A percentile compares a stretch with the other conserved stretches of the same genome.
Conservation (phyloP, 2,888 invertebrate genomes). For the Actias luna region DNA sequence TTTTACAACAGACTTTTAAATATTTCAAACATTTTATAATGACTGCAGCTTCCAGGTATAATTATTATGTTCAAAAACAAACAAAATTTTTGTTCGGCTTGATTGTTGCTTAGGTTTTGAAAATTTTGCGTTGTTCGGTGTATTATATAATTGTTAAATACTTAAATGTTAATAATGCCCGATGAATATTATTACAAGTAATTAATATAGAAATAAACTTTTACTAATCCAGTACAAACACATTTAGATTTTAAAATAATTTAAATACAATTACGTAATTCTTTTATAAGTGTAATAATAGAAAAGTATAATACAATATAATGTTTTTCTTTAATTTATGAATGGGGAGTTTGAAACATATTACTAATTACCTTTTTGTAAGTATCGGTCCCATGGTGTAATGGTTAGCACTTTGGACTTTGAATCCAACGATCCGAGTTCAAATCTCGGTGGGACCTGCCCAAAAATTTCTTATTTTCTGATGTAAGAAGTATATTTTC, state of each 20-base stretch:
- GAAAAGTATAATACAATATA: neutral
- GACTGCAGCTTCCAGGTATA: conserved; percentile 1
- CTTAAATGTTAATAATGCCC: neutral
- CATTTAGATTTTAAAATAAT: neutral
- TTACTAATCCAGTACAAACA: neutral
- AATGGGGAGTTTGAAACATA: neutral
- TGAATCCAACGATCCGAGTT: conserved; percentile 91
- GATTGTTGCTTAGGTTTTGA: neutral
- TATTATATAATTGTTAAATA: neutral
- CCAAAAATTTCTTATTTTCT: neutral
- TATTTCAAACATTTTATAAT: conserved; percentile 12
- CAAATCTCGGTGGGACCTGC: conserved; percentile 89
- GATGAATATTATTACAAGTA: neutral
- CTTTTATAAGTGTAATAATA: neutral
- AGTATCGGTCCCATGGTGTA: conserved; percentile 85
- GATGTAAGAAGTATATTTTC: neutral
- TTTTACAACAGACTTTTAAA: neutral
- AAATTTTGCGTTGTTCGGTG: neutral
- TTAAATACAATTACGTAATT: neutral
- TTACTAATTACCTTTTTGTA: neutral
- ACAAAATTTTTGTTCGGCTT: neutral
- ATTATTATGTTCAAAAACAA: neutral
- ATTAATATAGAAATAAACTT: neutral
- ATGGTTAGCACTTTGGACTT: conserved; percentile 91
- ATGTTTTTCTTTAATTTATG: neutral